These are phyloP conservation scores for Butorides virescens DNA, from an alignment of 2,113 vertebrate species.

Conservation along the genomic window DNA sequence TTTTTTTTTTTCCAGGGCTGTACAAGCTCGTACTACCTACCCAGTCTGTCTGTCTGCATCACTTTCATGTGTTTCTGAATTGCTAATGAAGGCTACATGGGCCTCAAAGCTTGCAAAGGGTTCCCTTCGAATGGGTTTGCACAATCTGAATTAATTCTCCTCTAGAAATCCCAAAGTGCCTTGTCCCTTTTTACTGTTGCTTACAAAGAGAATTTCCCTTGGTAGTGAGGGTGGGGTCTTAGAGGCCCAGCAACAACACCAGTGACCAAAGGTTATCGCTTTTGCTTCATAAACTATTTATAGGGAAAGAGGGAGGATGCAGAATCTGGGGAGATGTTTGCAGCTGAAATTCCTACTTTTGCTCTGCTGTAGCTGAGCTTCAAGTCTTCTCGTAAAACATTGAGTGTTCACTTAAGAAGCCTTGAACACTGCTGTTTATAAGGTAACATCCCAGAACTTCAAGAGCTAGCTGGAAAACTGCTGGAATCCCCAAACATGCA, in stretches of 20 bases:
- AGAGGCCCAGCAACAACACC: neutral
- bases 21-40: neutral
- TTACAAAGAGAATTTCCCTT: neutral
- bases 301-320: neutral
- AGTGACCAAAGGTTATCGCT: neutral
- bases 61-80: constrained; percentile 22
- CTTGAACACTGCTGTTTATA: neutral
- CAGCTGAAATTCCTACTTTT: neutral
- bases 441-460: neutral
- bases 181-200: neutral
- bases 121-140: neutral
- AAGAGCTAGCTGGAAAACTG: neutral
- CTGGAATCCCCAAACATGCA: neutral
- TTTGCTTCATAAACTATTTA: constrained; percentile 15
- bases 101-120: neutral
- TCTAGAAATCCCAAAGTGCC: neutral
- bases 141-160: neutral
- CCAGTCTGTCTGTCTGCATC: neutral
- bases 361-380: neutral
- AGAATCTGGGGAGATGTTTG: neutral
- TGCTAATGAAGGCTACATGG: neutral
- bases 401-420: neutral
- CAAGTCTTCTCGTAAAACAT: neutral
- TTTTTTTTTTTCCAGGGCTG: neutral
- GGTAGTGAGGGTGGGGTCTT: neutral